Percentiles rank a stretch among this genome's conserved stretches.
phyloP scores from a whole-genome alignment of 1,140 invertebrate genomes.

The Nylanderia fulva region DNA sequence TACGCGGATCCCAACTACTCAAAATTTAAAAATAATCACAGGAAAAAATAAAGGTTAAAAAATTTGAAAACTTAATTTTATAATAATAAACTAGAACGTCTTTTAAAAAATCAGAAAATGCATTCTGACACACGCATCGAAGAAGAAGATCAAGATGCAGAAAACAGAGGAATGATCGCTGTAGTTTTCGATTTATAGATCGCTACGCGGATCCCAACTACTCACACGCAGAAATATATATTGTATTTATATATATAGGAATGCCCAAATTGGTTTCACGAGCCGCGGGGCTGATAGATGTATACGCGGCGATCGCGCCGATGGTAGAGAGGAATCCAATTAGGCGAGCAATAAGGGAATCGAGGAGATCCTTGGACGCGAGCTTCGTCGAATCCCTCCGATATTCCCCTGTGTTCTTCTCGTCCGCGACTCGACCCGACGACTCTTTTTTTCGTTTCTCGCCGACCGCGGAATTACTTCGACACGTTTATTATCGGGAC shows the following conservation, averaged over 20 bases:
- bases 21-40: no score
- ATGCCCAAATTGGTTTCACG: slow-evolving; percentile 78
- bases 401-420: background rate
- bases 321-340: slow-evolving; percentile 76
- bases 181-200: slow-evolving; percentile 67
- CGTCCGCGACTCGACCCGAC: background rate
- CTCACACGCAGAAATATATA: slow-evolving; percentile 16
- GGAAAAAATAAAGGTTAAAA: no score
- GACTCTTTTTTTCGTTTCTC: slow-evolving; percentile 50
- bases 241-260: slow-evolving; percentile 61
- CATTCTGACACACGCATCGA: background rate
- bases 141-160: slow-evolving; percentile 9
- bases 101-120: background rate
- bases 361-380: slow-evolving; percentile 66
- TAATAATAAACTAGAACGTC: no score
- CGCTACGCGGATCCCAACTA: slow-evolving; percentile 27
- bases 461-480: slow-evolving; percentile 60
- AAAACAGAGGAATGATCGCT: slow-evolving; percentile 21
- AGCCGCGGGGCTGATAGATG: slow-evolving; percentile 70
- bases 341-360: slow-evolving; percentile 79
- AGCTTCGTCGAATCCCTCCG: slow-evolving; percentile 51
- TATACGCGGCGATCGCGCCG: slow-evolving; percentile 69
- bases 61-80: no score
- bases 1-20: no score
- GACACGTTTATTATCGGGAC: slow-evolving; percentile 60